phyloP scores from a whole-genome alignment of 1,140 invertebrate genomes.

The Philopotamus ludificatus region DNA sequence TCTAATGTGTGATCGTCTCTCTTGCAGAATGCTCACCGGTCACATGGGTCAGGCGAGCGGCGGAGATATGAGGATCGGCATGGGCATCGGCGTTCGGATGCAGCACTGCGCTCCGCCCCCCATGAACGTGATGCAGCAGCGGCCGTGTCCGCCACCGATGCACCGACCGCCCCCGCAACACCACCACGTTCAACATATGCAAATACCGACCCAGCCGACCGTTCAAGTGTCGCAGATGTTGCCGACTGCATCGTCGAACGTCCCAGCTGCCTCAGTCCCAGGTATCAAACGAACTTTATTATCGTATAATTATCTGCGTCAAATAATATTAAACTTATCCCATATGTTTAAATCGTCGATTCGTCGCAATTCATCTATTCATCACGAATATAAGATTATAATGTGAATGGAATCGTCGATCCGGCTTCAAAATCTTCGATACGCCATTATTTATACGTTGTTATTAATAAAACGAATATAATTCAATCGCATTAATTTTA shows the following conservation, averaged over 20 bases:
- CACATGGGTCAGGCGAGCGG: constrained; percentile 5
- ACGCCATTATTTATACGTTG: too few relatives aligned
- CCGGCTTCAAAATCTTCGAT: too few relatives aligned
- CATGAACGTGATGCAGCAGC: constrained; percentile 13
- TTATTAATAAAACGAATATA: too few relatives aligned
- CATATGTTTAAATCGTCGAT: too few relatives aligned
- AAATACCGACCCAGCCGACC: background rate
- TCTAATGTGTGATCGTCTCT: background rate
- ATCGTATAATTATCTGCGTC: background rate
- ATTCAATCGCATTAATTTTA: too few relatives aligned
- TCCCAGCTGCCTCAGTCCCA: background rate
- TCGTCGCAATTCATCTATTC: too few relatives aligned
- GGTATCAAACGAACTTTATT: background rate
- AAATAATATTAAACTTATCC: too few relatives aligned
- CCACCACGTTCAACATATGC: background rate
- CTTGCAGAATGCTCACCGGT: constrained; percentile 12
- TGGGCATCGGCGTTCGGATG: constrained; percentile 20
- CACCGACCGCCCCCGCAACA: constrained; percentile 26
- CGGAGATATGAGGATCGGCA: constrained; percentile 16
- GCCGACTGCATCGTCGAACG: background rate
- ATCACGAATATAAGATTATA: too few relatives aligned
- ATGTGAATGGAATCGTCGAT: too few relatives aligned
- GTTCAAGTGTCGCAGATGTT: background rate
- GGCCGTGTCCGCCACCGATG: constrained; percentile 2
- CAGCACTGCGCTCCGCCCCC: constrained; percentile 21